Evolutionary conservation across 2,113 vertebrate genomes (phyloP).

Genomic region (Myotis brandtii): DNA sequence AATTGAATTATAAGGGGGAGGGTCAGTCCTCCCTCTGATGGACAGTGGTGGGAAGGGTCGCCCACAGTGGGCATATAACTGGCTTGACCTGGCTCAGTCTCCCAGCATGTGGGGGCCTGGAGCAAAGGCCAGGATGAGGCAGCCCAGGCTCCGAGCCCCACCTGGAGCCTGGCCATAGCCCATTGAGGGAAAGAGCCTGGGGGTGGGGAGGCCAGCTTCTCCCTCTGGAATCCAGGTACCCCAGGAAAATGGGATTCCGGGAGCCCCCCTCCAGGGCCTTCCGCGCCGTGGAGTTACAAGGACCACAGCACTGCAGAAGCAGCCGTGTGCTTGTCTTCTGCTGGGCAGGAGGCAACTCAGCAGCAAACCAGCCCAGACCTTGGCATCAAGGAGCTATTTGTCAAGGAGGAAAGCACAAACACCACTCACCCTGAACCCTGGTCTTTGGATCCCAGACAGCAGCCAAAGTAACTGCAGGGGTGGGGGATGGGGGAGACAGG

Average conservation of each 20-base stretch:
- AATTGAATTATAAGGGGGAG: background rate
- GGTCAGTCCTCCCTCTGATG: background rate
- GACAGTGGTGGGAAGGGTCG: background rate
- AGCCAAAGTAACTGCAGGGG: background rate
- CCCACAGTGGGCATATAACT: fast-evolving
- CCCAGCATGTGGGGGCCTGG: background rate
- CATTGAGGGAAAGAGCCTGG: background rate
- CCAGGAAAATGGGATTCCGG: background rate
- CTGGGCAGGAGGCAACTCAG: background rate
- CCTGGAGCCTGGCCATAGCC: background rate
- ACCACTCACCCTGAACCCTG: background rate
- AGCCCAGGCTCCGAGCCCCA: background rate
- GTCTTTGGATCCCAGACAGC: background rate
- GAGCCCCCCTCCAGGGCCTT: background rate
- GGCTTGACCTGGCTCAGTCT: background rate
- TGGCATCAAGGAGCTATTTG: background rate
- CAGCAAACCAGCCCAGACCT: background rate
- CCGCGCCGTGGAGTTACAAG: fast-evolving
- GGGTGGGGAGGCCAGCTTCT: background rate
- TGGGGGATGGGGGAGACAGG: background rate
- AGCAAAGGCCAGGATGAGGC: background rate
- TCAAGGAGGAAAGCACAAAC: background rate
- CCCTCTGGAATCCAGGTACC: background rate
- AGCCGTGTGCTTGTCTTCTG: background rate
- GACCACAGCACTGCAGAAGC: background rate